These are phyloP conservation scores for Dicyrtoma fusca DNA, from an alignment of 2,888 invertebrate genomes.

Conservation along the genomic window DNA sequence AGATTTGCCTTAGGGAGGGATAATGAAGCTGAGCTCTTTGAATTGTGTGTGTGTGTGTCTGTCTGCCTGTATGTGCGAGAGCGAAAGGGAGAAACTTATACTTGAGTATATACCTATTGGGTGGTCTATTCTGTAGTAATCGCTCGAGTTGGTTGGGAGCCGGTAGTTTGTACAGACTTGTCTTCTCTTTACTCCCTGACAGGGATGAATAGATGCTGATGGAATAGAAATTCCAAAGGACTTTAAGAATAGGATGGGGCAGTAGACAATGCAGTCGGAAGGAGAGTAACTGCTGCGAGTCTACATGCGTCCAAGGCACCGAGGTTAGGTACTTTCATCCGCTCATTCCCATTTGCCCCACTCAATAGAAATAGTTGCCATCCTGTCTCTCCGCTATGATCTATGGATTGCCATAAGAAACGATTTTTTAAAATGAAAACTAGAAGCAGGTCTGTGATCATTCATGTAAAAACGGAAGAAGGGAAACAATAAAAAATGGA, in stretches of 20 bases:
- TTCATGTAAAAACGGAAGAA: not conserved
- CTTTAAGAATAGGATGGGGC: too few species aligned
- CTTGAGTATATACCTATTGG: too few species aligned
- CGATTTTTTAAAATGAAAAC: slow-evolving; percentile 5
- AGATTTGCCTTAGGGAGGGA: slow-evolving; percentile 27
- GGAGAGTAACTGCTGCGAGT: too few species aligned
- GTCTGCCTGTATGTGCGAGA: too few species aligned
- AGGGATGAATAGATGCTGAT: slow-evolving; percentile 30
- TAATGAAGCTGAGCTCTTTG: slow-evolving; percentile 29
- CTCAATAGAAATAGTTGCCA: not conserved
- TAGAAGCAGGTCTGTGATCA: not conserved
- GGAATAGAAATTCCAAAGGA: slow-evolving; percentile 21
- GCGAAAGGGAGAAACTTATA: too few species aligned
- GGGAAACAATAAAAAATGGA: not conserved
- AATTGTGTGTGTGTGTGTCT: not conserved
- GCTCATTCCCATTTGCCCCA: slow-evolving; percentile 9
- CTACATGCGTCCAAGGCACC: too few species aligned
- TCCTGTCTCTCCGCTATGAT: slow-evolving; percentile 25
- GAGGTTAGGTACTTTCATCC: not conserved
- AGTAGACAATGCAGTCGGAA: too few species aligned
- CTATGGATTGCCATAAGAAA: slow-evolving; percentile 26
- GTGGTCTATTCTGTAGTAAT: too few species aligned
- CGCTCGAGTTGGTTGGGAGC: too few species aligned
- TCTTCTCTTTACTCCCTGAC: not conserved
- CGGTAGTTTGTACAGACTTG: slow-evolving; percentile 3